Evolutionary conservation across 2,797 vertebrate genomes (phyloP).

Genomic region (Pterois miles): DNA sequence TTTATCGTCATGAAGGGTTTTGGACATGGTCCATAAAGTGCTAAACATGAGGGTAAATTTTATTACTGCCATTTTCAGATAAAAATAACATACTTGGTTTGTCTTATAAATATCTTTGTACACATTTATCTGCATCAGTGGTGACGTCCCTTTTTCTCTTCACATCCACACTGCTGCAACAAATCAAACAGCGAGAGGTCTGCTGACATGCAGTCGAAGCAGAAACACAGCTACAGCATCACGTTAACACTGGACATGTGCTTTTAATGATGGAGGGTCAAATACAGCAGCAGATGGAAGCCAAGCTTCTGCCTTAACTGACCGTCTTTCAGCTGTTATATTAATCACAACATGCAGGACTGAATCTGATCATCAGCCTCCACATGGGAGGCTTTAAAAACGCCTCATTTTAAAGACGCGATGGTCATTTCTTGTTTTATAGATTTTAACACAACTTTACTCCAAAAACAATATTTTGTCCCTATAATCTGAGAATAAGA

Average conservation of each 20-base stretch:
- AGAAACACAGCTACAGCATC: constrained; percentile 30
- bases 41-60: too few species aligned
- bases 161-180: constrained; percentile 8
- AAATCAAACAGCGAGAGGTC: background rate
- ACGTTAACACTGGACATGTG: constrained; percentile 41
- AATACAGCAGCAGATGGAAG: constrained; percentile 61
- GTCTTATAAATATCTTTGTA: background rate
- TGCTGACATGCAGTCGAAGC: constrained; percentile 55
- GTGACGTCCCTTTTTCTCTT: background rate
- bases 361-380: constrained; percentile 18
- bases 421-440: constrained; percentile 3
- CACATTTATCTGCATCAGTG: constrained; percentile 30
- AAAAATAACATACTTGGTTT: too few species aligned
- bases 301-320: constrained; percentile 78
- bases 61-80: too few species aligned
- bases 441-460: background rate
- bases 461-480: constrained; percentile 13
- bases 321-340: constrained; percentile 84
- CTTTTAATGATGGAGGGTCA: constrained; percentile 53
- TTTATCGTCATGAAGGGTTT: too few species aligned
- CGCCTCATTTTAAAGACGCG: background rate
- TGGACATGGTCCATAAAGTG: too few species aligned
- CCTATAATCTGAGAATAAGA: constrained; percentile 49
- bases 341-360: constrained; percentile 66
- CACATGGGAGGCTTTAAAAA: background rate